Evolutionary conservation across 2,888 invertebrate genomes (phyloP).

Genomic region (Liopterus haemorrhoidalis): DNA sequence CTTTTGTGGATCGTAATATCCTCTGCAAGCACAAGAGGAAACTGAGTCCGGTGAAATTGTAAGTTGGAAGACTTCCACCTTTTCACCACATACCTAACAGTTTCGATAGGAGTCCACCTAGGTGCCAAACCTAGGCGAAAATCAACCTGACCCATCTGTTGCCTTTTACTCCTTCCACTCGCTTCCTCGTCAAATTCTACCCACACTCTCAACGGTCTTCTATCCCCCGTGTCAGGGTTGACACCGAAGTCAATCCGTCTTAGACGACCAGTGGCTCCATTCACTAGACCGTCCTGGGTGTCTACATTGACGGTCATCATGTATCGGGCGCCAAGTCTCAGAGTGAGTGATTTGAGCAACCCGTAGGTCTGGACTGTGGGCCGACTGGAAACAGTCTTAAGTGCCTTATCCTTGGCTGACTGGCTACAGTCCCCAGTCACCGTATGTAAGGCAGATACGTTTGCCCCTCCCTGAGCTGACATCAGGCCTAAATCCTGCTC

Average conservation of each 20-base stretch:
- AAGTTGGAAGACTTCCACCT: constrained; percentile 5
- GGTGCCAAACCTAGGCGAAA: background rate
- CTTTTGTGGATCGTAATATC: constrained; percentile 29
- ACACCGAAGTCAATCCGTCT: constrained; percentile 2
- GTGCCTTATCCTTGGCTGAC: background rate
- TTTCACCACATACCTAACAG: constrained; percentile 5
- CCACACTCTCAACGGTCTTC: constrained; percentile 15
- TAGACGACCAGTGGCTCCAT: constrained; percentile 30
- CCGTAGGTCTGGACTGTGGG: constrained; percentile 17
- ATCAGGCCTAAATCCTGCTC: constrained; percentile 1
- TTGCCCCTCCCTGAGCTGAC: background rate
- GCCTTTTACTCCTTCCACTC: constrained; percentile 8
- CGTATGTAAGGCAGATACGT: constrained; percentile 1
- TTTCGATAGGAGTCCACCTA: constrained; percentile 1
- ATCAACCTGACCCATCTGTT: background rate
- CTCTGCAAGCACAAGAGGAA: constrained; percentile 27
- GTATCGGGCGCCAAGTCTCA: constrained; percentile 32
- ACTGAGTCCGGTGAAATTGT: constrained; percentile 21
- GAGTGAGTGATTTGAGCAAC: constrained; percentile 17
- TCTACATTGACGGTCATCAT: constrained; percentile 31
- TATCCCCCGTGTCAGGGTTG: background rate
- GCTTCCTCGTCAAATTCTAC: constrained; percentile 11
- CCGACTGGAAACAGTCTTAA: background rate
- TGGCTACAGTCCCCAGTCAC: constrained; percentile 5
- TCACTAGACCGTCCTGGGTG: constrained; percentile 31